These are phyloP conservation scores for Pristionchus japonicus DNA, from an alignment of 2,888 invertebrate species.

Conservation along the genomic window DNA sequence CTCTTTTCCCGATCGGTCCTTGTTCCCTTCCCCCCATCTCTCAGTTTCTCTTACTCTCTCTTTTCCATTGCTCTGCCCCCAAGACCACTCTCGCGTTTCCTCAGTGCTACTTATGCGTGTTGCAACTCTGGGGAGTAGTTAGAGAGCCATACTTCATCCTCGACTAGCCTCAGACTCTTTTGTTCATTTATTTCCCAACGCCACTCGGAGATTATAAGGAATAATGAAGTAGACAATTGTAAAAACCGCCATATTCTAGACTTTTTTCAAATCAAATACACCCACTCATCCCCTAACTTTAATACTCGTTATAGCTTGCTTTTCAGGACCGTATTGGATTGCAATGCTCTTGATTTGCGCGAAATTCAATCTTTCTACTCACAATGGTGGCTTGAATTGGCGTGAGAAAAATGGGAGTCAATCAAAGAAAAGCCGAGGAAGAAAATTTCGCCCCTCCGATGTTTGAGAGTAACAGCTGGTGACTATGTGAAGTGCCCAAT, in stretches of 20 bases:
- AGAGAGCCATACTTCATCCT: conserved; percentile 1
- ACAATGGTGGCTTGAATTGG: not conserved
- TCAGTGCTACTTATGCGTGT: conserved; percentile 21
- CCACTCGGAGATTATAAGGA: not conserved
- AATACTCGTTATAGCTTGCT: not conserved
- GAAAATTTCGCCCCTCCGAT: not conserved
- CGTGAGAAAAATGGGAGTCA: not conserved
- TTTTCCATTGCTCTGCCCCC: not conserved
- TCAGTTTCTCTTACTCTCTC: not conserved
- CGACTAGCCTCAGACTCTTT: not conserved
- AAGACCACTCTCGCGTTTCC: not conserved
- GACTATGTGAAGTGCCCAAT: not conserved
- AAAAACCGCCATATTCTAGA: too few species aligned
- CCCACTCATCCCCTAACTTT: not conserved
- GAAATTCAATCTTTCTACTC: not conserved
- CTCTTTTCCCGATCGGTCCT: conserved; percentile 27
- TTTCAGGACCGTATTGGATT: not conserved
- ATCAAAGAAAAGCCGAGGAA: not conserved
- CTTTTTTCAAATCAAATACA: not conserved
- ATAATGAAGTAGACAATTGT: too few species aligned
- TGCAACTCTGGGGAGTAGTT: conserved; percentile 33
- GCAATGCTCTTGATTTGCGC: conserved; percentile 5
- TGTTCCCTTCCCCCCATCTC: conserved; percentile 20
- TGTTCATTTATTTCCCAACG: not conserved
- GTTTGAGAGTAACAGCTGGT: not conserved